phyloP scores from a whole-genome alignment of 2,888 invertebrate genomes.

The Eulithis testata region DNA sequence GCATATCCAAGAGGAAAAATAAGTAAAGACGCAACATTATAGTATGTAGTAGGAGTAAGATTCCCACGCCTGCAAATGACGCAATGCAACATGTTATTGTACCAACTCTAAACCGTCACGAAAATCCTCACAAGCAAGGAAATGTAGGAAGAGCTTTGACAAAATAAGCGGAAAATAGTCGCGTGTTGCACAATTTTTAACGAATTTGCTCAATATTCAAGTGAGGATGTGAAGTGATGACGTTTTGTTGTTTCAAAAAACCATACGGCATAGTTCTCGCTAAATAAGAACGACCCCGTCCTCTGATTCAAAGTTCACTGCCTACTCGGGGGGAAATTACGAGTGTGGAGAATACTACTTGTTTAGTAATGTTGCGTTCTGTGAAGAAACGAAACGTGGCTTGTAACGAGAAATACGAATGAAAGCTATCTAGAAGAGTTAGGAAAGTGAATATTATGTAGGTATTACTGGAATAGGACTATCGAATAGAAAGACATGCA shows the following conservation, averaged over 20 bases:
- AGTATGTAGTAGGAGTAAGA: neutral
- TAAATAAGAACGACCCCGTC: neutral
- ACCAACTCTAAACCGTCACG: neutral
- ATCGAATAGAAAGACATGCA: no score
- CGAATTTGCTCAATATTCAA: neutral
- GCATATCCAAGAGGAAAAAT: conserved; percentile 4
- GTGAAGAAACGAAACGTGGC: no score
- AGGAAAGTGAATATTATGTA: no score
- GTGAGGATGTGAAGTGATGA: neutral
- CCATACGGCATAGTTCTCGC: neutral
- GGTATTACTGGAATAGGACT: no score
- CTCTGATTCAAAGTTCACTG: neutral
- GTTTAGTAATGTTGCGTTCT: no score
- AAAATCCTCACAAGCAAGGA: conserved; percentile 2
- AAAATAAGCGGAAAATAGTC: conserved; percentile 1
- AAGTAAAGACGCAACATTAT: neutral
- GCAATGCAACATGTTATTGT: neutral
- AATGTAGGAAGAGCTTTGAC: neutral
- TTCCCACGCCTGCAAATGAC: conserved; percentile 19
- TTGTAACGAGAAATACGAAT: no score
- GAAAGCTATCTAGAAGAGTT: no score
- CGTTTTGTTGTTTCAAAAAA: conserved; percentile 4
- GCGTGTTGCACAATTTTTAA: neutral
- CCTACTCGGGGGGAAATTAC: neutral
- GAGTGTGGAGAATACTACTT: no score